phyloP scores from a whole-genome alignment of 2,888 invertebrate genomes.

The Thecocarcelia acutangulata region DNA sequence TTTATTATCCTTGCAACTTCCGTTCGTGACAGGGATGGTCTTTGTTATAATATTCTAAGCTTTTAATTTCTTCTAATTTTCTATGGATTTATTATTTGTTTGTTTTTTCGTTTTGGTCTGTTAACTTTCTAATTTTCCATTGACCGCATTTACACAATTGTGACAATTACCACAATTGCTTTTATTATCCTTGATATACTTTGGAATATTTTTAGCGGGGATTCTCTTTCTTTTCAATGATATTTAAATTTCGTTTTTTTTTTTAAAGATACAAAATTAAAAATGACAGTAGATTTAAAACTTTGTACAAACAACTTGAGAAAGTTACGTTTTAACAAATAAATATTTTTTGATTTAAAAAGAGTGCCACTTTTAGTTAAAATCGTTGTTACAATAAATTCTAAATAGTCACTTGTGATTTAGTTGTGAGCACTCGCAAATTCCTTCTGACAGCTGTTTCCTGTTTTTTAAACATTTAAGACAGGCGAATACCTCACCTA shows the following conservation, averaged over 20 bases:
- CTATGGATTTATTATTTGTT: constrained; percentile 26
- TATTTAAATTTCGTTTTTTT: constrained; percentile 1
- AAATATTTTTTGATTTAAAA: too few species aligned
- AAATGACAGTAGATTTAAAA: constrained; percentile 22
- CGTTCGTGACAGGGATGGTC: constrained; percentile 50
- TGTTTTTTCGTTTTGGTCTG: constrained; percentile 14
- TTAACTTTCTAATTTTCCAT: constrained; percentile 63
- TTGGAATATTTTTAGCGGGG: not conserved
- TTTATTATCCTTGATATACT: constrained; percentile 3
- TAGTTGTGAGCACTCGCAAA: too few species aligned
- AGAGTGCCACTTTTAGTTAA: too few species aligned
- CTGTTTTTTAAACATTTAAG: too few species aligned
- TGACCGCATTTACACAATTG: constrained; percentile 56
- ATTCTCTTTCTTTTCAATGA: not conserved
- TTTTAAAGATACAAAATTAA: constrained; percentile 20
- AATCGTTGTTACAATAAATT: too few species aligned
- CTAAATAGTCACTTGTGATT: too few species aligned
- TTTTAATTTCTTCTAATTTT: constrained; percentile 22
- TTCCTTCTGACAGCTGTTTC: too few species aligned
- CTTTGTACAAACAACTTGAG: constrained; percentile 20
- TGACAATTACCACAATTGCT: constrained; percentile 48
- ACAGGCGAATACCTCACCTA: too few species aligned
- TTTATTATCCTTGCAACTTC: constrained; percentile 60
- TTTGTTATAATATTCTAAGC: constrained; percentile 19
- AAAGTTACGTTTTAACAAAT: too few species aligned